Evolutionary conservation across 1,140 invertebrate genomes (phyloP), one percentile per base, ranked within the genome.

Genomic region (Bombus sibiricus): DNA sequence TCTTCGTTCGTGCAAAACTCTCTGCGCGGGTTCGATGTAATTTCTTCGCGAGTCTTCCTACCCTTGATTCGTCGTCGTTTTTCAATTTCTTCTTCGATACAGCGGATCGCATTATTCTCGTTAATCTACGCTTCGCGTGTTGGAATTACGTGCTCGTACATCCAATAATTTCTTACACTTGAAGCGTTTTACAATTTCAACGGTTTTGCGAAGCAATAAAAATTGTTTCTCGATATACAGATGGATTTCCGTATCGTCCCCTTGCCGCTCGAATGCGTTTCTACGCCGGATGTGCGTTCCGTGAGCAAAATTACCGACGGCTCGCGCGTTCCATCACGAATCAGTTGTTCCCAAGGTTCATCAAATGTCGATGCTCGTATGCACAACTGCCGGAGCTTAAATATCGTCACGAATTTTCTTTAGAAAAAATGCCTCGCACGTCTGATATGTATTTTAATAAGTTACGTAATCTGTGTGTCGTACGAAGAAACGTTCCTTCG

Each of bases 271-370:
- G 39, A 69, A 10, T n/a, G 43, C 66, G 37, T 25, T 34, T 32
- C 75, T n/a, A 5, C 39, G 64, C 76, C 83, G 83, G 81, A 86
- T 89, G 69, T 57, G 78, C 81, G 71, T 87, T 89, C 84, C 81
- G 74, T 62, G 81, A 90, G 64, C 39, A 28, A 87, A 90, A 89
- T 77, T 87, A 81, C 22, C 39, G 57, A 80, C 85, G 71, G 59
- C 53, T 75, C 47, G 53, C 28, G 78, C 88, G 76, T 90, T 85
- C 78, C 85, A 68, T 90, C 81, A 79, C 73, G 74, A 85, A 62
- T 8, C 69, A 64, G n/a, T 74, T 77, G 69, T 62, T 53, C 73
- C 53, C 79, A 81, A 85, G 83, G 78, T 41, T 68, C 71, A n/a
- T 59, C 64, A 57, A 81, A 73, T 66, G n/a, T 66, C 59, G 34